A percentile compares a stretch with the other conserved stretches of the same genome.
Evolutionary conservation across 1,140 invertebrate genomes (phyloP).

Genomic region (Drosophila arawakana): DNA sequence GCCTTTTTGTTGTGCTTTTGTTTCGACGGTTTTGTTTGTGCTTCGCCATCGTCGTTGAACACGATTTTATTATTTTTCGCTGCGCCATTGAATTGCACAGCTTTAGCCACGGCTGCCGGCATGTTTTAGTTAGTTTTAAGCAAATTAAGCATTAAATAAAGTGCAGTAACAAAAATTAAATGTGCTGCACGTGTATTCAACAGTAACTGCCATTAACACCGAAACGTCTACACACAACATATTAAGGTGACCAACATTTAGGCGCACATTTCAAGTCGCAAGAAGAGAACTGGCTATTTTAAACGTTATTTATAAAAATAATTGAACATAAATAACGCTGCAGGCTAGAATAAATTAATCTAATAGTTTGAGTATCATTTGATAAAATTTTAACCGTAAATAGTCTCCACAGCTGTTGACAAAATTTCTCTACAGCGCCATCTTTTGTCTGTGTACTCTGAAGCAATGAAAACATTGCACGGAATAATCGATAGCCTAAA

Average conservation of each 20-base stretch:
- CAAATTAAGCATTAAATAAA: slow-evolving; percentile 44
- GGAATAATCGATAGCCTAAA: too few relatives aligned
- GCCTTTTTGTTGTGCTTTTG: slow-evolving; percentile 34
- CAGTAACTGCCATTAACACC: slow-evolving; percentile 26
- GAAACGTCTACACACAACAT: slow-evolving; percentile 18
- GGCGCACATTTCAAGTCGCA: too few relatives aligned
- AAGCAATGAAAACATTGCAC: too few relatives aligned
- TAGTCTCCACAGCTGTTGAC: not conserved
- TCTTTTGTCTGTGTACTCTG: too few relatives aligned
- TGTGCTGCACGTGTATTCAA: slow-evolving; percentile 60
- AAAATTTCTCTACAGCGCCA: slow-evolving; percentile 8
- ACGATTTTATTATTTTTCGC: slow-evolving; percentile 77
- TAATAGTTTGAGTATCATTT: too few relatives aligned
- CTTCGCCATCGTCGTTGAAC: slow-evolving; percentile 74
- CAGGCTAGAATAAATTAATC: too few relatives aligned
- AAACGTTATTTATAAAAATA: too few relatives aligned
- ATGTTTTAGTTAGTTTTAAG: slow-evolving; percentile 46
- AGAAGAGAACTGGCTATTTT: too few relatives aligned
- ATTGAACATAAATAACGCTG: too few relatives aligned
- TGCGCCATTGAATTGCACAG: slow-evolving; percentile 50
- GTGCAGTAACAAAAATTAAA: not conserved
- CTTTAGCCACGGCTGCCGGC: slow-evolving; percentile 63
- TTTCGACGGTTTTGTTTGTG: slow-evolving; percentile 38
- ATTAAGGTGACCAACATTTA: not conserved
- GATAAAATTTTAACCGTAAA: not conserved